phyloP scores from a whole-genome alignment of 2,888 invertebrate genomes.

The Parnassius glacialis region DNA sequence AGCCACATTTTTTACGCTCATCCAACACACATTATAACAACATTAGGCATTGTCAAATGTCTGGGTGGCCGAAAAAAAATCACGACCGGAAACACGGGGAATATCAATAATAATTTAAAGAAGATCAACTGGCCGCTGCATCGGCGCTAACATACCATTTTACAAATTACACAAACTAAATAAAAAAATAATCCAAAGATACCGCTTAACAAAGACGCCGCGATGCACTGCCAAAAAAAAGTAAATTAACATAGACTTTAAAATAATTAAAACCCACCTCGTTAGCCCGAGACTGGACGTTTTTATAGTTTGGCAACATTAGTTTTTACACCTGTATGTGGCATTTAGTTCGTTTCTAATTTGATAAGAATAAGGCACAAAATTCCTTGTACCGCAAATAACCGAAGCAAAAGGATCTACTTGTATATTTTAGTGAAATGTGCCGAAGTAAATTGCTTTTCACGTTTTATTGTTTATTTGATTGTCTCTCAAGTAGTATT shows the following conservation, averaged over 20 bases:
- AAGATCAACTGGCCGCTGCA: slow-evolving; percentile 48
- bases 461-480: slow-evolving; percentile 71
- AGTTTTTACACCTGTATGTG: slow-evolving; percentile 29
- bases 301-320: slow-evolving; percentile 50
- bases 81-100: slow-evolving; percentile 62
- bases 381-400: slow-evolving; percentile 23
- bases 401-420: slow-evolving; percentile 10
- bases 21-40: slow-evolving; percentile 24
- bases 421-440: slow-evolving; percentile 42
- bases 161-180: slow-evolving; percentile 70
- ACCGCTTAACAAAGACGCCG: slow-evolving; percentile 63
- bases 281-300: slow-evolving; percentile 61
- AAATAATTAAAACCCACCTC: slow-evolving; percentile 77
- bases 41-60: slow-evolving; percentile 24
- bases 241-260: slow-evolving; percentile 72
- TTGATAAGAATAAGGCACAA: slow-evolving; percentile 32
- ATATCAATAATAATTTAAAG: slow-evolving; percentile 67
- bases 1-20: slow-evolving; percentile 8
- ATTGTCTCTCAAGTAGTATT: slow-evolving; percentile 41
- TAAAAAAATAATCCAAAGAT: slow-evolving; percentile 54
- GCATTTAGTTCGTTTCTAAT: slow-evolving; percentile 1
- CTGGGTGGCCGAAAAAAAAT: slow-evolving; percentile 46
- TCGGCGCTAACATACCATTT: slow-evolving; percentile 76
- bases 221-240: slow-evolving; percentile 50
- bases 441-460: slow-evolving; percentile 60